Evolutionary conservation across 2,797 vertebrate genomes (phyloP).

Genomic region (Alcedo quadribrachys): DNA sequence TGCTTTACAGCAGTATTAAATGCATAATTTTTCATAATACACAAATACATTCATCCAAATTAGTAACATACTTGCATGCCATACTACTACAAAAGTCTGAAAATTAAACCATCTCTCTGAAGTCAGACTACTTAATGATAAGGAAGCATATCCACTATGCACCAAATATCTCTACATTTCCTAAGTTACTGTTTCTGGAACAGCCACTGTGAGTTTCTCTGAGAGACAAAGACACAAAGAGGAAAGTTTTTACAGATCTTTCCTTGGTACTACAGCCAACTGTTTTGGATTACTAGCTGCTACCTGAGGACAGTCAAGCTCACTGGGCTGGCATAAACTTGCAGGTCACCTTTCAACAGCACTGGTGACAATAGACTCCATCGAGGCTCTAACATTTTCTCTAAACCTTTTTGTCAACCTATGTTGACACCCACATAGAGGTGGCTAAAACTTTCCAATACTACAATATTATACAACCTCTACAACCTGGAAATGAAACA

Average conservation of each 20-base stretch:
- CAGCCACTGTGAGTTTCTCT: neutral
- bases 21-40: neutral
- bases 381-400: neutral
- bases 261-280: neutral
- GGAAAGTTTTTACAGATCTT: neutral
- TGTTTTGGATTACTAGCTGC: neutral
- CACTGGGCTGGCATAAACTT: fast-evolving
- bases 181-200: neutral
- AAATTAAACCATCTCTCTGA: neutral
- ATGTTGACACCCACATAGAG: too few species aligned
- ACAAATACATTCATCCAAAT: neutral
- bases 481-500: neutral
- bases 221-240: neutral
- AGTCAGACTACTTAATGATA: neutral
- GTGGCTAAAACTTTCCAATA: neutral
- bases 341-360: neutral
- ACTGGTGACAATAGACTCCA: neutral
- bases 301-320: neutral
- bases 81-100: neutral
- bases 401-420: neutral
- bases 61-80: neutral
- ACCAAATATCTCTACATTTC: neutral
- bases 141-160: neutral
- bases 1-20: neutral
- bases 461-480: neutral